Percentiles rank a stretch among this genome's conserved stretches.
phyloP scores from a whole-genome alignment of 2,797 vertebrate genomes.

The Anas bahamensis region DNA sequence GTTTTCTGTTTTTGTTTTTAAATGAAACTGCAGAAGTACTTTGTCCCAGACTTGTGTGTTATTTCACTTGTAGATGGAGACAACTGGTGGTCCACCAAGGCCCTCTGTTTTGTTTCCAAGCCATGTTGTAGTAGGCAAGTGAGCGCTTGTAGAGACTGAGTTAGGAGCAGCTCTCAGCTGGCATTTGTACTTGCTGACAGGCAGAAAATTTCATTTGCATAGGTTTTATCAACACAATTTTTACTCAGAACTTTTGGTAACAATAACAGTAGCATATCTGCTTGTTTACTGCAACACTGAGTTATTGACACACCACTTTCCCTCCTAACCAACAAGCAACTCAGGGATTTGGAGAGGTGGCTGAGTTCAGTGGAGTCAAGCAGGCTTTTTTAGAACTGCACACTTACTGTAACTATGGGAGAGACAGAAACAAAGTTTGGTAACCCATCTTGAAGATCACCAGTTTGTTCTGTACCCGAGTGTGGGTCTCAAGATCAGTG shows the following conservation, averaged over 20 bases:
- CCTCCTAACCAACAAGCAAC: accelerated
- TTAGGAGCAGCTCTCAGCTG: neutral
- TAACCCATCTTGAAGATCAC: neutral
- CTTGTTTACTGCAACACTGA: neutral
- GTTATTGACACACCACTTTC: neutral
- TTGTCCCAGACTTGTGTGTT: neutral
- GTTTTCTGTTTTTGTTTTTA: neutral
- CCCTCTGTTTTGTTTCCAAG: neutral
- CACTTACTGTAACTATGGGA: neutral
- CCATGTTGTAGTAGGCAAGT: neutral
- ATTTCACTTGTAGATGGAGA: neutral
- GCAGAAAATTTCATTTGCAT: neutral
- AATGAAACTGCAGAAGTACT: neutral
- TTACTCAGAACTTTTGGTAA: neutral
- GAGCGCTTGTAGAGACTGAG: neutral
- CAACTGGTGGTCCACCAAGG: neutral
- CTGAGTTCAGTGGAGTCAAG: neutral
- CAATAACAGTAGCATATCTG: neutral
- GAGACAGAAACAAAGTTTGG: neutral
- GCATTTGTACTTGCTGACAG: neutral
- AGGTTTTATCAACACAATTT: neutral
- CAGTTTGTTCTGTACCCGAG: neutral
- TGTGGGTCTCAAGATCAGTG: neutral
- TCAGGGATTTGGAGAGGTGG: neutral
- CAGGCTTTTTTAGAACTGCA: neutral